Evolutionary conservation across 2,113 vertebrate species (phyloP).

Genomic region (Morone chrysops): DNA sequence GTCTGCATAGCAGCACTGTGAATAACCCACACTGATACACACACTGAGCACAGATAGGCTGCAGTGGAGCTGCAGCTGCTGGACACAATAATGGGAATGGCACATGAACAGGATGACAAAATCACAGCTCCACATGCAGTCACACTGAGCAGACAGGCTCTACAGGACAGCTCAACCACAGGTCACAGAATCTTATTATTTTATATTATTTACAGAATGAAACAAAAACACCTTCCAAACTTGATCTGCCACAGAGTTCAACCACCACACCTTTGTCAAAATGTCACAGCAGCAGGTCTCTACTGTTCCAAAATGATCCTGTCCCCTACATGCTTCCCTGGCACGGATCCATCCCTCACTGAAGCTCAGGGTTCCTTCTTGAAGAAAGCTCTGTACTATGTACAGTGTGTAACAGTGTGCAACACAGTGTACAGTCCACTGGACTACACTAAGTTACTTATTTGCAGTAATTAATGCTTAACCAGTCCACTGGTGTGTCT

Average conservation of each 20-base stretch:
- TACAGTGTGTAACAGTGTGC: too few relatives aligned
- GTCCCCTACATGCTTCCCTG: background rate
- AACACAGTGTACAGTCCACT: too few relatives aligned
- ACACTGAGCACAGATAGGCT: conserved; percentile 38
- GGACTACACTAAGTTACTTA: background rate
- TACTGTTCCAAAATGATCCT: background rate
- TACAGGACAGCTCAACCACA: background rate
- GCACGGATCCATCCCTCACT: background rate
- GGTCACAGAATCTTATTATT: background rate
- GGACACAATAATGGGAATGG: conserved; percentile 25
- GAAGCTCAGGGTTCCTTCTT: background rate
- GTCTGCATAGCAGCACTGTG: conserved; percentile 80
- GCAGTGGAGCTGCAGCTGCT: conserved; percentile 53
- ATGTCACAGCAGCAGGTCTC: background rate
- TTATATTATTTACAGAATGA: background rate
- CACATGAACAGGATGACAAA: background rate
- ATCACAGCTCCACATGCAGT: background rate
- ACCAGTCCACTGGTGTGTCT: background rate
- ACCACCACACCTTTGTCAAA: background rate
- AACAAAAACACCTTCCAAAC: background rate
- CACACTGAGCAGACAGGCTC: background rate
- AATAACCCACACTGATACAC: conserved; percentile 74
- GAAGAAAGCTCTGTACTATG: background rate
- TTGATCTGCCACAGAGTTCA: background rate
- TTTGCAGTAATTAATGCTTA: background rate